Evolutionary conservation across 2,113 vertebrate species (phyloP), one percentile per base, ranked within the genome.

Genomic region (Setophaga kirtlandii): DNA sequence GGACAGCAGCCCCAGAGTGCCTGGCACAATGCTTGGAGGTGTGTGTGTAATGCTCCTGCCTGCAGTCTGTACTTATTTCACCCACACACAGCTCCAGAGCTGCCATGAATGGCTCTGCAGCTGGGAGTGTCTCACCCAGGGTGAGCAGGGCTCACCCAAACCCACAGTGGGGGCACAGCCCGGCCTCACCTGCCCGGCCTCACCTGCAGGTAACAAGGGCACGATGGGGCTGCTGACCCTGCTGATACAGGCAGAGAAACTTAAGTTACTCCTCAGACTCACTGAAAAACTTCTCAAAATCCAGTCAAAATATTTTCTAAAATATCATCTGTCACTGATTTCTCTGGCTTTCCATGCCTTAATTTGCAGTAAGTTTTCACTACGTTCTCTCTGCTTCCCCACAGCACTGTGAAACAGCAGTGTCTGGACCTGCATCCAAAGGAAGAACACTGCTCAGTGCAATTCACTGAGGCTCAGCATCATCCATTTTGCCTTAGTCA

Each of bases 401-500:
- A 65, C 0, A 52, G 65, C 41, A 21, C 5, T 30, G 68, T 2
- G 0, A 64, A 92, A 70, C 37, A 89, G 59, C 59, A 71, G 23
- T 19, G 47, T 12, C 94, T 58, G 39, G 70, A 89, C 31, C 30
- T 53, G 70, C 30, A 56, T 20, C 30, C 58, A 39, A 8, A 62
- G 53, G 50, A 81, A 81, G 25, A 85, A 77, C 20, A 16, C 4
- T 37, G 42, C 42, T 33, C 39, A 49, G 21, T 41, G 69, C 41
- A 67, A 86, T 37, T 75, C 73, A 63, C 52, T 59, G 60, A 8
- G 27, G 60, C 31, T 87, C 68, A 63, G 41, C 58, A 71, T 65
- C 79, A 74, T 68, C 83, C 88, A 83, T 94, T 93, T 94, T 89
- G 87, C 74, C 82, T 78, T 82, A 75, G 55, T 91, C 73, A 58